Evolutionary conservation across 2,888 invertebrate species (phyloP).

Genomic region (Ypsolopha scabrella): DNA sequence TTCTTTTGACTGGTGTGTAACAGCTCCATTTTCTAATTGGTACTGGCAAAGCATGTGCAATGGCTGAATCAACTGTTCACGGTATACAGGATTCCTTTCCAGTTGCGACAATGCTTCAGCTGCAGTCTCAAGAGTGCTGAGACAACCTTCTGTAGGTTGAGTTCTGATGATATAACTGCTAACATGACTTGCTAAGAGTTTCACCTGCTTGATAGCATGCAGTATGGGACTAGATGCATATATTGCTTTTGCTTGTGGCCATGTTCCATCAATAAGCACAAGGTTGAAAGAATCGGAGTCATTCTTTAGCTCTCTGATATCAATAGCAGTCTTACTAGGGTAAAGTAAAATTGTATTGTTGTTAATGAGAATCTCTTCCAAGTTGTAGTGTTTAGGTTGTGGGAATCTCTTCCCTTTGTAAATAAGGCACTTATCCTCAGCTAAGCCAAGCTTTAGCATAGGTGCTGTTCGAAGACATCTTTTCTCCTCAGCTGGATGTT

Average conservation of each 20-base stretch:
- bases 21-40: conserved; percentile 92
- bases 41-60: conserved; percentile 86
- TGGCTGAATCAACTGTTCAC: conserved; percentile 79
- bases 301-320: conserved; percentile 68
- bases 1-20: conserved; percentile 93
- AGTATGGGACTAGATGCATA: conserved; percentile 85
- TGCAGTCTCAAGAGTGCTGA: conserved; percentile 91
- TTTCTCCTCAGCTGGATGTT: conserved; percentile 95
- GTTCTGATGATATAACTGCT: conserved; percentile 95
- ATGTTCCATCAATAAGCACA: conserved; percentile 92
- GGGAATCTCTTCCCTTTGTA: conserved; percentile 90
- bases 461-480: conserved; percentile 90
- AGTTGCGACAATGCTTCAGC: conserved; percentile 82
- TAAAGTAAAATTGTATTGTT: conserved; percentile 83
- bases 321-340: conserved; percentile 81
- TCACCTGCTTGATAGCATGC: conserved; percentile 83
- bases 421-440: conserved; percentile 80
- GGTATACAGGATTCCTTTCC: conserved; percentile 76
- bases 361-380: conserved; percentile 75
- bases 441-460: conserved; percentile 85
- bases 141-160: conserved; percentile 91
- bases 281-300: conserved; percentile 76
- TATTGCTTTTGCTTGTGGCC: conserved; percentile 95
- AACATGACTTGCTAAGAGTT: conserved; percentile 76
- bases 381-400: conserved; percentile 71